phyloP scores from a whole-genome alignment of 2,797 vertebrate genomes.

The Tangara arthus region DNA sequence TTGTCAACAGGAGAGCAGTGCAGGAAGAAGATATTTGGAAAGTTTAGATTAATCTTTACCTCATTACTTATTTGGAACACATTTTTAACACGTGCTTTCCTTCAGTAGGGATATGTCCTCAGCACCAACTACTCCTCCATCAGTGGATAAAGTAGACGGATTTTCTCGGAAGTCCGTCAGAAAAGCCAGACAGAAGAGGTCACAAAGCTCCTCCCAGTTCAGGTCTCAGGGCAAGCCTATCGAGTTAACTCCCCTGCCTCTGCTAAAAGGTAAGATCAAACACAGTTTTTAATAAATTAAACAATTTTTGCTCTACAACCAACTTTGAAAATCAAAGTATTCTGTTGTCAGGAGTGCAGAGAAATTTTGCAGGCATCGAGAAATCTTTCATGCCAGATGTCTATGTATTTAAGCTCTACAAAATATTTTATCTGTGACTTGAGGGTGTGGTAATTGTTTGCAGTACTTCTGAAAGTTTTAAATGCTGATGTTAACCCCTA shows the following conservation, averaged over 20 bases:
- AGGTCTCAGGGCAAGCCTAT: conserved; percentile 99
- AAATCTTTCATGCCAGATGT: neutral
- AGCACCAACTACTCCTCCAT: conserved; percentile 97
- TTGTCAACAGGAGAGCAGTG: neutral
- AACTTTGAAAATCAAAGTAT: neutral
- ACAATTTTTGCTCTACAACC: neutral
- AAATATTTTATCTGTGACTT: conserved; percentile 30
- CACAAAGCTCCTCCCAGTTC: conserved; percentile 98
- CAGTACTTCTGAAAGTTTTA: conserved; percentile 3
- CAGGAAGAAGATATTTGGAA: neutral
- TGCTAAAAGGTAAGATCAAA: conserved; percentile 93
- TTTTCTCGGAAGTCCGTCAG: conserved; percentile 99
- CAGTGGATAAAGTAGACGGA: conserved; percentile 99
- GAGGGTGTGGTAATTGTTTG: conserved; percentile 33
- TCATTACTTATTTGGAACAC: neutral
- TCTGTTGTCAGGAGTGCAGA: neutral
- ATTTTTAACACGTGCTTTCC: conserved; percentile 54
- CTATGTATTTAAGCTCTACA: neutral
- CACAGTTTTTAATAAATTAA: neutral
- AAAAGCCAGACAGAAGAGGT: conserved; percentile 99
- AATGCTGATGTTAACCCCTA: neutral
- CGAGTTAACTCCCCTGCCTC: conserved; percentile 95
- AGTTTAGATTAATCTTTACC: neutral
- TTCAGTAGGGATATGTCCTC: conserved; percentile 99
- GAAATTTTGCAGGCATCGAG: neutral